phyloP scores from a whole-genome alignment of 2,797 vertebrate genomes.

The Delichon dasypus region DNA sequence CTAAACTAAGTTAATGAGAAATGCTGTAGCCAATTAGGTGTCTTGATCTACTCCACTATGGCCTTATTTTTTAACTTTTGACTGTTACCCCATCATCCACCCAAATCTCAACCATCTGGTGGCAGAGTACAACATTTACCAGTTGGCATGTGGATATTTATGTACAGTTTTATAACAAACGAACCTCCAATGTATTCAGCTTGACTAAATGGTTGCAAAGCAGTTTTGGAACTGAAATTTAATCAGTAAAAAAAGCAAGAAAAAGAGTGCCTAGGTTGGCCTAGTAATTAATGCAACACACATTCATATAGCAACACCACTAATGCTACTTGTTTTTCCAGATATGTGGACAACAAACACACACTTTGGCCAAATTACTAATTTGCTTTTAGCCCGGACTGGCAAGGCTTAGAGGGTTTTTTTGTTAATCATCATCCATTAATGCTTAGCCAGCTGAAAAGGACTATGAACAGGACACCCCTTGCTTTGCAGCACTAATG shows the following conservation, averaged over 20 bases:
- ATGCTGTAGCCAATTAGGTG: accelerated
- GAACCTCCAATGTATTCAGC: background rate
- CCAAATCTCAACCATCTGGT: background rate
- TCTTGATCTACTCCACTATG: background rate
- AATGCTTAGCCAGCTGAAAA: slow-evolving; percentile 44
- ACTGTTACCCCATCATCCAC: background rate
- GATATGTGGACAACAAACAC: background rate
- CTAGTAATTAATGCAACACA: background rate
- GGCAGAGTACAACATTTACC: background rate
- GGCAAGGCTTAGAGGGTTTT: background rate
- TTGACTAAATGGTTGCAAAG: background rate
- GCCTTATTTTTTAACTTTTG: background rate
- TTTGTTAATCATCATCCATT: slow-evolving; percentile 49
- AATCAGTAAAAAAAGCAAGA: background rate
- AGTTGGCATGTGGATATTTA: background rate
- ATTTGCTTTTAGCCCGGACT: slow-evolving; percentile 32
- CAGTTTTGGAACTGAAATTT: background rate
- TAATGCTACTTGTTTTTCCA: background rate
- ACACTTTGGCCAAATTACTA: slow-evolving; percentile 23
- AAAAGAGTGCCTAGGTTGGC: background rate
- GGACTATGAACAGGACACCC: background rate
- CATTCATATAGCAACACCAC: background rate
- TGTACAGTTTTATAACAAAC: background rate
- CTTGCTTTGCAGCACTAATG: slow-evolving; percentile 1
- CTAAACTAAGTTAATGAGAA: background rate